Conservation (phyloP, 2,888 invertebrate species). For the Xestia c-nigrum region DNA sequence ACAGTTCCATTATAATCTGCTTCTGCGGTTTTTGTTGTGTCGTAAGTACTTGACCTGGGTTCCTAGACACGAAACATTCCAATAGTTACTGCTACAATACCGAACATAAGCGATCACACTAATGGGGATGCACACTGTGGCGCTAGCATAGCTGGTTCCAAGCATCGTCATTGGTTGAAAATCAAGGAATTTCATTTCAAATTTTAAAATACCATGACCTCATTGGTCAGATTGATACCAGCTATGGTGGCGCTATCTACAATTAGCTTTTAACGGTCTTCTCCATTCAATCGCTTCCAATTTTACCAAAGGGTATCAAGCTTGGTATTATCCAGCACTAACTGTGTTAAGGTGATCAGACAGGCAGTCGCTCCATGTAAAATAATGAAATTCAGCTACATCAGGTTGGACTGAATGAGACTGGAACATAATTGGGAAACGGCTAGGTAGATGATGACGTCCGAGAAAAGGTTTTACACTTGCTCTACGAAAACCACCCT, state of each 20-base stretch:
- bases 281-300: neutral
- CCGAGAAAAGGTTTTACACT: neutral
- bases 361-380: neutral
- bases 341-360: neutral
- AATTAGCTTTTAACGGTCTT: no score
- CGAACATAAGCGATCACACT: neutral
- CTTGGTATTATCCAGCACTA: neutral
- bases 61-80: neutral
- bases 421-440: neutral
- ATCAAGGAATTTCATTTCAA: no score
- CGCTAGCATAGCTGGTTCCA: no score
- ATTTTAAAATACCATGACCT: no score
- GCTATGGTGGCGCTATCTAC: no score
- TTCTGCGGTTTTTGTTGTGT: constrained; percentile 78
- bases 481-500: neutral
- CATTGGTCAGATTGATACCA: no score
- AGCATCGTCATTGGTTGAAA: no score
- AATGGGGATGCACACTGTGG: no score
- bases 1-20: constrained; percentile 81
- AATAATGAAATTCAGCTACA: neutral
- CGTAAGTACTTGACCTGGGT: constrained; percentile 66
- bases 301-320: neutral
- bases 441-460: neutral
- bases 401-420: neutral
- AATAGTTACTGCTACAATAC: neutral